Evolutionary conservation across 2,797 vertebrate species (phyloP).

Genomic region (Eidolon dupreanum): DNA sequence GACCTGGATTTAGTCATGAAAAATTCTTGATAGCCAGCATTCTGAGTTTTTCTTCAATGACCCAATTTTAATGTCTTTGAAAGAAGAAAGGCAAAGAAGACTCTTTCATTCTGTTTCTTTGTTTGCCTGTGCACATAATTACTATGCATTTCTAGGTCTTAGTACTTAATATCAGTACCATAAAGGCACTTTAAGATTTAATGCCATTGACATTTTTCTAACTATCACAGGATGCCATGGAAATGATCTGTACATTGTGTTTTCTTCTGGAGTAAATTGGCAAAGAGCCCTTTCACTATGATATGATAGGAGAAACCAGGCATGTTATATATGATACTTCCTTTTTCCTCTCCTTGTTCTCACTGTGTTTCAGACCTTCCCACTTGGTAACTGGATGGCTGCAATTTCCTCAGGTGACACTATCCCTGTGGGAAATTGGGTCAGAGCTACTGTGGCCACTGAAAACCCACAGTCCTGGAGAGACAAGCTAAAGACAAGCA

Average conservation of each 20-base stretch:
- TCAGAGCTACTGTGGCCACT: background rate
- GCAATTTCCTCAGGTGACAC: background rate
- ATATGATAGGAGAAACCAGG: background rate
- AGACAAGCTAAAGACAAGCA: background rate
- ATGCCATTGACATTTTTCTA: background rate
- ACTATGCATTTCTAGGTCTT: background rate
- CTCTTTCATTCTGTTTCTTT: background rate
- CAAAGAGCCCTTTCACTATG: background rate
- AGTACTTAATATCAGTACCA: background rate
- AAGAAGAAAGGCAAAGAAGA: background rate
- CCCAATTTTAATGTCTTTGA: background rate
- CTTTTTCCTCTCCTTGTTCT: background rate
- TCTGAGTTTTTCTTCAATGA: background rate
- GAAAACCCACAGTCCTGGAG: background rate
- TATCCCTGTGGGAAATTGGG: background rate
- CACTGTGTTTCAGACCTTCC: background rate
- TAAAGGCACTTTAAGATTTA: background rate
- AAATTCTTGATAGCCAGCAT: background rate
- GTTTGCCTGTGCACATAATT: background rate
- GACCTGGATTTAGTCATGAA: background rate
- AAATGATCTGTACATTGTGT: background rate
- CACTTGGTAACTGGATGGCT: background rate
- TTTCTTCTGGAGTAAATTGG: background rate
- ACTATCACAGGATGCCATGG: background rate
- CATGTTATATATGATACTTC: background rate